Percentiles rank a stretch among this genome's conserved stretches.
Evolutionary conservation across 2,888 invertebrate species (phyloP).

Genomic region (Synanthedon vespiformis): DNA sequence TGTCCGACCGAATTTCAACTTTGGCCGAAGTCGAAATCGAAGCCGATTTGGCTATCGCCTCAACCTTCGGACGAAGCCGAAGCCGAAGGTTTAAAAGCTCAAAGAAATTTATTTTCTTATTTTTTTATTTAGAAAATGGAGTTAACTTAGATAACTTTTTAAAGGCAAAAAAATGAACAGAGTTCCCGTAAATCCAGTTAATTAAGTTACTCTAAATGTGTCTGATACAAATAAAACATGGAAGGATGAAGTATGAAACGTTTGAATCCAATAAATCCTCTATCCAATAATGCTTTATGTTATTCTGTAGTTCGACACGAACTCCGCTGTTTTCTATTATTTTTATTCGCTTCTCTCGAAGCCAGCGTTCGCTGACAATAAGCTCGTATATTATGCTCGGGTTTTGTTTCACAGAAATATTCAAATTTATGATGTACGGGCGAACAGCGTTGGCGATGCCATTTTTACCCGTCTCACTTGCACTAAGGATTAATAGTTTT

Average conservation of each 20-base stretch:
- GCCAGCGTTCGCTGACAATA: conserved; percentile 44
- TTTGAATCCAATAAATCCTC: not conserved
- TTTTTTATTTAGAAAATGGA: no score
- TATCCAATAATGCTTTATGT: not conserved
- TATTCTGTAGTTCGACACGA: conserved; percentile 10
- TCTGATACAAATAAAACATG: no score
- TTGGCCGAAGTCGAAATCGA: no score
- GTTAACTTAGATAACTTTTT: no score
- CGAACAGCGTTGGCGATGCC: conserved; percentile 14
- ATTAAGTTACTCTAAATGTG: no score
- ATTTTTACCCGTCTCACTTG: not conserved
- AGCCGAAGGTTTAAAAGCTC: no score
- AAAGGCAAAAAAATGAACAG: no score
- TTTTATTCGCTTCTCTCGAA: conserved; percentile 13
- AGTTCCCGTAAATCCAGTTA: conserved; percentile 24
- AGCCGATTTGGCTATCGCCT: no score
- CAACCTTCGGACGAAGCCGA: no score
- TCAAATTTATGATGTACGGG: conserved; percentile 62
- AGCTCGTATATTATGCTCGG: conserved; percentile 53
- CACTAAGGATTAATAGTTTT: conserved; percentile 4
- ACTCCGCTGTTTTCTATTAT: conserved; percentile 45
- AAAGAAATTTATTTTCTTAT: no score
- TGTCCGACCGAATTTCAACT: no score
- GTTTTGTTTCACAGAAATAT: conserved; percentile 52
- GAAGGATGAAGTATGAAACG: not conserved